A percentile compares a stretch with the other conserved stretches of the same genome.
These are phyloP conservation scores for Unio delphinus DNA, from an alignment of 2,888 invertebrate species.

Conservation along the genomic window DNA sequence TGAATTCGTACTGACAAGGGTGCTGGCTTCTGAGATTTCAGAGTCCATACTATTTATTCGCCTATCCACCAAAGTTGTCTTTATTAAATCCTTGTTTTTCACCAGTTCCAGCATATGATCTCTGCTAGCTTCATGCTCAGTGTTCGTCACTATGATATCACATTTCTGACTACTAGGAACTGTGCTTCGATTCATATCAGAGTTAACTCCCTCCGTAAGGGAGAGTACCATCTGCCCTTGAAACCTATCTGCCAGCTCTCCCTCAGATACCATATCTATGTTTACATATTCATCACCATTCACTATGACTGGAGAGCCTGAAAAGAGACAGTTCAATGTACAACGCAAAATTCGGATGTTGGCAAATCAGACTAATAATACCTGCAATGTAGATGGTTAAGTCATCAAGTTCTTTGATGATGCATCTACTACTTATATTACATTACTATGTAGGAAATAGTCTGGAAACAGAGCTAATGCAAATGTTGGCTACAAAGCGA, in stretches of 20 bases:
- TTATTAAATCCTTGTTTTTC: slow-evolving; percentile 89
- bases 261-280: slow-evolving; percentile 57
- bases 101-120: slow-evolving; percentile 86
- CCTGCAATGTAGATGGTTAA: too few species aligned
- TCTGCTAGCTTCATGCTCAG: slow-evolving; percentile 21
- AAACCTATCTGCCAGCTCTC: slow-evolving; percentile 6
- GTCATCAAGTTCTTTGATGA: too few species aligned
- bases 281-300: slow-evolving; percentile 71
- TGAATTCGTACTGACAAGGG: slow-evolving; percentile 63
- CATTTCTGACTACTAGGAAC: slow-evolving; percentile 42
- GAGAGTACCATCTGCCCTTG: slow-evolving; percentile 17
- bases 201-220: slow-evolving; percentile 6
- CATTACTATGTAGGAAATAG: not conserved
- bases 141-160: slow-evolving; percentile 60
- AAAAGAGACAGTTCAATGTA: slow-evolving; percentile 5
- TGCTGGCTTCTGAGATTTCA: slow-evolving; percentile 81
- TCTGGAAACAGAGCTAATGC: not conserved
- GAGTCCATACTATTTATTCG: slow-evolving; percentile 88
- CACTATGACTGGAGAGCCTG: slow-evolving; percentile 70
- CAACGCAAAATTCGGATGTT: not conserved
- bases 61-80: slow-evolving; percentile 72
- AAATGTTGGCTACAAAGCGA: too few species aligned
- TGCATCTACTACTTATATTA: not conserved
- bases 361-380: too few species aligned
- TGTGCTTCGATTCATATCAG: slow-evolving; percentile 47